Percentiles rank a stretch among this genome's conserved stretches.
Evolutionary conservation across 1,140 invertebrate genomes (phyloP).

Genomic region (Solen grandis): DNA sequence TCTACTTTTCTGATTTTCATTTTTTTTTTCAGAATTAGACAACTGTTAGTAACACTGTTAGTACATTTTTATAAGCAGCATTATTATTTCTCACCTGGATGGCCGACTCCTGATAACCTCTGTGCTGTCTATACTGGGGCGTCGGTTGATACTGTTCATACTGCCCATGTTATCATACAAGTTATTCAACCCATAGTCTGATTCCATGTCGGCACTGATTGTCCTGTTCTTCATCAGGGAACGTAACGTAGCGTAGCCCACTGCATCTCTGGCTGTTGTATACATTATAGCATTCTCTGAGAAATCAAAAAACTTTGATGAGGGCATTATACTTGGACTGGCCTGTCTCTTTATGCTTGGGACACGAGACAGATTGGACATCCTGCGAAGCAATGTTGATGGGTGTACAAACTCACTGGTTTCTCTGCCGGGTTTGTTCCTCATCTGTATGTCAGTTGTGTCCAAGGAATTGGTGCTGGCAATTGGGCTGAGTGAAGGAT

Average conservation of each 20-base stretch:
- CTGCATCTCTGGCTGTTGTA: constrained; percentile 81
- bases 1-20: no score
- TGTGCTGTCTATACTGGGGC: constrained; percentile 61
- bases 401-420: constrained; percentile 67
- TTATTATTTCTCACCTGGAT: constrained; percentile 21
- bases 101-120: not conserved
- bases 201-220: constrained; percentile 74
- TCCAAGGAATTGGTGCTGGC: constrained; percentile 65
- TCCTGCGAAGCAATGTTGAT: constrained; percentile 71
- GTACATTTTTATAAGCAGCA: no score
- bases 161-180: constrained; percentile 57
- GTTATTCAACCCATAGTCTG: constrained; percentile 63
- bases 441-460: constrained; percentile 47
- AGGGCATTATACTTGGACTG: constrained; percentile 61
- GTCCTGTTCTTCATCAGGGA: constrained; percentile 86
- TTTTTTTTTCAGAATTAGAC: no score
- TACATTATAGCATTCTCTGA: constrained; percentile 67
- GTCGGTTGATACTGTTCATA: constrained; percentile 48
- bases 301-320: constrained; percentile 50
- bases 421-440: constrained; percentile 58
- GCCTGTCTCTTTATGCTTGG: constrained; percentile 71
- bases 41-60: no score
- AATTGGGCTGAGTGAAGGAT: constrained; percentile 70
- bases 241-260: constrained; percentile 91
- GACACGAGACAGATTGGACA: constrained; percentile 73